Percentiles rank a stretch among this genome's conserved stretches.
Conservation (phyloP, 2,797 vertebrate species). For the Parotocinclus haroldoi region DNA sequence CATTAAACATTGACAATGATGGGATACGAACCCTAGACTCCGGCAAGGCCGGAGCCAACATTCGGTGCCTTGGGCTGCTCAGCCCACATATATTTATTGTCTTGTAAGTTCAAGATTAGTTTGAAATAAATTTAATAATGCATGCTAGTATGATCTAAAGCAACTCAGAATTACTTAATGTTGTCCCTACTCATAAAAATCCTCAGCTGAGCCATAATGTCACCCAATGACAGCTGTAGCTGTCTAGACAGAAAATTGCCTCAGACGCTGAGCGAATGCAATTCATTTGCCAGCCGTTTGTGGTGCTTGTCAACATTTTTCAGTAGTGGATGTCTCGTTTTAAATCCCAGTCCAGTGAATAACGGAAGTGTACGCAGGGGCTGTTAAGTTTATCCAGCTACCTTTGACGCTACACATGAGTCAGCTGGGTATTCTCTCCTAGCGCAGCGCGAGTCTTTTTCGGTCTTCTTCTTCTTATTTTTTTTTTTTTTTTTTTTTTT, state of each 20-base stretch:
- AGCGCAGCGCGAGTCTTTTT: background rate
- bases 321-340: constrained; percentile 15
- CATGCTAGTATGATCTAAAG: too few relatives aligned
- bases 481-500: background rate
- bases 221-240: background rate
- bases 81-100: too few relatives aligned
- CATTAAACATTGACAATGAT: too few relatives aligned
- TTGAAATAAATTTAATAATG: too few relatives aligned
- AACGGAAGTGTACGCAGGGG: constrained; percentile 15
- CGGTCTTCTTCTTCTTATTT: background rate
- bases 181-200: too few relatives aligned
- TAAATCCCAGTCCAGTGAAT: constrained; percentile 1
- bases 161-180: too few relatives aligned
- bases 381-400: constrained; percentile 15
- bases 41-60: too few relatives aligned
- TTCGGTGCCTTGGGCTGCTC: too few relatives aligned
- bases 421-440: constrained; percentile 25
- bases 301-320: constrained; percentile 4
- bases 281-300: background rate
- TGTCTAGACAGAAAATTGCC: constrained; percentile 32
- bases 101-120: too few relatives aligned
- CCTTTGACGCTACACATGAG: constrained; percentile 29
- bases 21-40: too few relatives aligned
- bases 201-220: too few relatives aligned
- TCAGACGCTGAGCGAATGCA: constrained; percentile 1